Percentiles rank a stretch among this genome's conserved stretches.
These are phyloP conservation scores for Machaerirhynchus nigripectus DNA, from an alignment of 2,113 vertebrate genomes.

Conservation along the genomic window DNA sequence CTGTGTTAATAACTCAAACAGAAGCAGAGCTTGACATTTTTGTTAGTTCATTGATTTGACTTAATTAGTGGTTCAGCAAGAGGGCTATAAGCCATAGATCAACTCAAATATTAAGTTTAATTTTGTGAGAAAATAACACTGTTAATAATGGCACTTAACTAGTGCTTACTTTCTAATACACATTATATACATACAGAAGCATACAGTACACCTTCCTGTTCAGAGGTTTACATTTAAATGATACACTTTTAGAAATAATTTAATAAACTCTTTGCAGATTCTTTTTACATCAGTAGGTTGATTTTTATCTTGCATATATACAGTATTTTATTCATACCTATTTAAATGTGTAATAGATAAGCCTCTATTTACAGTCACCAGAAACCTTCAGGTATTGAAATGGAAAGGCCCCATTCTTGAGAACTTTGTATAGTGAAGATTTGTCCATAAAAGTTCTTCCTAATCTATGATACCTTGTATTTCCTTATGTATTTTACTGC, in stretches of 20 bases:
- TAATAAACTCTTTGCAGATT: slow-evolving; percentile 67
- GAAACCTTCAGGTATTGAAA: slow-evolving; percentile 22
- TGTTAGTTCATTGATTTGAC: slow-evolving; percentile 74
- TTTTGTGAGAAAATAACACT: slow-evolving; percentile 75
- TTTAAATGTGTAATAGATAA: slow-evolving; percentile 14
- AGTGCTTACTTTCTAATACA: slow-evolving; percentile 64
- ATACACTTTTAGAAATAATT: slow-evolving; percentile 67
- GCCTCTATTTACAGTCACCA: slow-evolving; percentile 14
- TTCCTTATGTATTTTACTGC: neutral
- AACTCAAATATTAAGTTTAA: slow-evolving; percentile 70
- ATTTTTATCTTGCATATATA: slow-evolving; percentile 41
- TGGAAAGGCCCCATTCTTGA: neutral
- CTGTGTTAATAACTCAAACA: neutral
- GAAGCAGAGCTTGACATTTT: neutral
- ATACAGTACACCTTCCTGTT: slow-evolving; percentile 61
- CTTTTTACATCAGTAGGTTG: slow-evolving; percentile 66
- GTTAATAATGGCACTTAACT: slow-evolving; percentile 63
- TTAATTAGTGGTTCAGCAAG: slow-evolving; percentile 52
- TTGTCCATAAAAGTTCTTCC: neutral
- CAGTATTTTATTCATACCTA: slow-evolving; percentile 10
- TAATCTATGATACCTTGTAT: neutral
- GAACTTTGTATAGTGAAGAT: neutral
- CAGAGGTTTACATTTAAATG: slow-evolving; percentile 65
- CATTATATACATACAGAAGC: slow-evolving; percentile 71
- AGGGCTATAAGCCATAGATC: slow-evolving; percentile 55